Conservation (phyloP, 2,113 vertebrate species). For the Podilymbus podiceps region DNA sequence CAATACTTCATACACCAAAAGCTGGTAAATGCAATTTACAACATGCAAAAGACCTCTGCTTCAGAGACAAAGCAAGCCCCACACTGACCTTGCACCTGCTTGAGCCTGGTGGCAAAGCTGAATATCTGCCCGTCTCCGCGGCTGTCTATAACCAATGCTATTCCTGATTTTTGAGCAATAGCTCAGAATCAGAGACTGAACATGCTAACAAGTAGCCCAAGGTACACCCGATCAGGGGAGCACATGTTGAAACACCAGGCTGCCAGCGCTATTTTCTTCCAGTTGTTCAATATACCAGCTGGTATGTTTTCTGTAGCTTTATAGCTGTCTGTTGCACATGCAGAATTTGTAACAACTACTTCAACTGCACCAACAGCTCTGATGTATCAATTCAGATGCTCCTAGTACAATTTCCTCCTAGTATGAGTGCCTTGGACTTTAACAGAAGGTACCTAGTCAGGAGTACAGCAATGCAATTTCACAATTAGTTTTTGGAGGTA, state of each 20-base stretch:
- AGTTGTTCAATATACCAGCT: background rate
- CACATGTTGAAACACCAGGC: background rate
- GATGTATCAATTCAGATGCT: background rate
- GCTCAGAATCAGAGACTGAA: background rate
- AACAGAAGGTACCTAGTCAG: background rate
- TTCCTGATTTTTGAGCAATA: background rate
- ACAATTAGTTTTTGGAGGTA: background rate
- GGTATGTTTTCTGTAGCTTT: background rate
- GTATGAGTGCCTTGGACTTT: background rate
- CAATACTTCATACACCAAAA: background rate
- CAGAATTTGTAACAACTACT: background rate
- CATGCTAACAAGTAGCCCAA: background rate
- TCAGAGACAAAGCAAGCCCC: background rate
- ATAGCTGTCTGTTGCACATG: background rate
- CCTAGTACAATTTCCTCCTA: background rate
- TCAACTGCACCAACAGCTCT: background rate
- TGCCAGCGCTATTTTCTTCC: background rate
- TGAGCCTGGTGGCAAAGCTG: background rate
- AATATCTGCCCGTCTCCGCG: accelerated
- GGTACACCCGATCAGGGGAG: background rate
- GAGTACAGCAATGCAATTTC: background rate
- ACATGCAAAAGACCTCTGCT: background rate
- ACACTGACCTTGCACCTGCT: background rate
- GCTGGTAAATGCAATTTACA: background rate
- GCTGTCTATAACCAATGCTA: background rate